Base-by-base conservation (phyloP, 2,888 invertebrate species). In the Prenolepis imparis region DNA sequence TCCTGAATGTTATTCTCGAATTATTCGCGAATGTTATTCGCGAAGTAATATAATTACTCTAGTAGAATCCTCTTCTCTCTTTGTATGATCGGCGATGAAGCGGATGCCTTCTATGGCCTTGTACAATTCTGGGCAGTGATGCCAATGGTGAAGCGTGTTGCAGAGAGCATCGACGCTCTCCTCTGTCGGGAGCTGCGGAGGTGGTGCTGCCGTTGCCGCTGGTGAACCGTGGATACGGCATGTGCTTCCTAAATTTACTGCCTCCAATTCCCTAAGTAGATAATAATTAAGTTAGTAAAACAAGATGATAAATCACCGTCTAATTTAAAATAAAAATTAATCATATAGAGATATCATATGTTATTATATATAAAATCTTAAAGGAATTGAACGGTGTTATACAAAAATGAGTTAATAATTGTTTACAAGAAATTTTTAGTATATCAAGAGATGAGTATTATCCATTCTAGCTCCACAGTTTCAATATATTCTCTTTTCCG, bases 31-130 rank as follows among this genome's bases (percentile, higher is more conserved):
- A n/a, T n/a, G n/a, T n/a, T n/a, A n/a, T n/a, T n/a, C n/a, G n/a
- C n/a, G 28, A 28, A 28, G 28, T 28, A 28, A 28, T 48, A n/a
- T 77, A 57, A 68, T 80, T 94, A 98, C 98, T 96, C 98, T 96
- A 78, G 98, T 98, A 84, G 98, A 98, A 94, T 98, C 98, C 95
- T 98, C 98, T 95, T 98, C 98, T 93, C 98, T 97, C 93, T 98
- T 97, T 82, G 98, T 98, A 95, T 98, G 98, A 95, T 98, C 98
- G 72, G 98, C 98, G 93, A 98, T 98, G 95, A 98, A 98, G 93
- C 97, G 96, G 90, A 98, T 98, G 88, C 98, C 98, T 94, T 98
- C 98, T 95, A 98, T 98, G 92, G 98, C 98, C 95, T 98, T 98
- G 95, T 98, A 97, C 90, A 98, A 96, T 95, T 98, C 98, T 61